A percentile compares a stretch with the other conserved stretches of the same genome.
phyloP scores from a whole-genome alignment of 2,888 invertebrate species.

The Lasioglossum leucozonium region DNA sequence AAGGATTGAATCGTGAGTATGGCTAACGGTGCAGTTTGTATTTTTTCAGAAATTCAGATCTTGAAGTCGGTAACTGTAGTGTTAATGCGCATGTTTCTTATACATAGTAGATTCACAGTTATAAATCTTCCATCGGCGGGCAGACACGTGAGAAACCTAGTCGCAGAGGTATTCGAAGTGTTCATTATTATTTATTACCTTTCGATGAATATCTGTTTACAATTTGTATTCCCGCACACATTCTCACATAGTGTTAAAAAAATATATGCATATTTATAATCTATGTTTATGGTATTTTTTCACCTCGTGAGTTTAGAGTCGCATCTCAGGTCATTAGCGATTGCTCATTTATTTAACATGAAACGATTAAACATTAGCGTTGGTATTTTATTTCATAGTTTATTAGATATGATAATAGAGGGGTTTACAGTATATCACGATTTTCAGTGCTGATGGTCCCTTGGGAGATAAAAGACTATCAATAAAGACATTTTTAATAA shows the following conservation, averaged over 20 bases:
- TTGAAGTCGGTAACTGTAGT: slow-evolving; percentile 43
- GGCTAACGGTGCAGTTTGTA: slow-evolving; percentile 47
- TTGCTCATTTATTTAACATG: not conserved
- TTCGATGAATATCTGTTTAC: not conserved
- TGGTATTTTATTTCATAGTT: not conserved
- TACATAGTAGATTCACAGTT: slow-evolving; percentile 13
- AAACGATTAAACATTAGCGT: not conserved
- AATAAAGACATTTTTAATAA: slow-evolving; percentile 12
- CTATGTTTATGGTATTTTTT: not conserved
- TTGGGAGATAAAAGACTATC: not conserved
- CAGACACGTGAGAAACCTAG: slow-evolving; percentile 21
- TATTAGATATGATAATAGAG: not conserved
- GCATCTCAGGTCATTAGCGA: no score
- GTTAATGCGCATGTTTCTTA: not conserved
- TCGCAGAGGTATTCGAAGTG: slow-evolving; percentile 13
- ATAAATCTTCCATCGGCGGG: slow-evolving; percentile 38
- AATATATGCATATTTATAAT: not conserved
- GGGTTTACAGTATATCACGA: not conserved
- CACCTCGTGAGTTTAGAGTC: not conserved
- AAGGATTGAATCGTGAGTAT: slow-evolving; percentile 26
- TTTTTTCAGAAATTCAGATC: slow-evolving; percentile 45
- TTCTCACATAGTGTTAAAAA: not conserved
- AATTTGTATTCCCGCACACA: not conserved
- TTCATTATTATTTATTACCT: not conserved
- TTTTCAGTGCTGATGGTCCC: not conserved